Evolutionary conservation across 1,140 invertebrate species (phyloP).

Genomic region (Nebria ingens): DNA sequence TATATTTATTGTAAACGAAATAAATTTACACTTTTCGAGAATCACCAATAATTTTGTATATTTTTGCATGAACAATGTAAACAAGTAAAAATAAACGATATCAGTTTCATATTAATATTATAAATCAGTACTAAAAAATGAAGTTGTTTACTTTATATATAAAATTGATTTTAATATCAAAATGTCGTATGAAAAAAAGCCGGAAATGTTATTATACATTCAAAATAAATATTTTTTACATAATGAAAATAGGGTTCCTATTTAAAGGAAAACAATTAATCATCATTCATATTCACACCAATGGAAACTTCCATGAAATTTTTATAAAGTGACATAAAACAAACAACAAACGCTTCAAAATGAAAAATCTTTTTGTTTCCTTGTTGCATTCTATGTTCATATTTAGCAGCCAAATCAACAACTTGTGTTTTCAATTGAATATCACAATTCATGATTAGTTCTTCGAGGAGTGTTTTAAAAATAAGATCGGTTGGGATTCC

Average conservation of each 20-base stretch:
- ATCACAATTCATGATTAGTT: conserved; percentile 83
- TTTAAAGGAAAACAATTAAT: conserved; percentile 29
- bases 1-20: conserved; percentile 6
- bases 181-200: not conserved
- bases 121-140: too few relatives aligned
- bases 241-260: conserved; percentile 22
- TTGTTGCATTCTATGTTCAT: conserved; percentile 80
- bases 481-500: conserved; percentile 91
- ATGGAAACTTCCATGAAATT: conserved; percentile 58
- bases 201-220: not conserved
- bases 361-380: conserved; percentile 95
- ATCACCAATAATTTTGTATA: not conserved
- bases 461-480: conserved; percentile 78
- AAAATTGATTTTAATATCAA: conserved; percentile 1
- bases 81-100: too few relatives aligned
- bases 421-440: conserved; percentile 78
- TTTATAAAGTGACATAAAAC: conserved; percentile 92
- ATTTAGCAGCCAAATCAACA: conserved; percentile 71
- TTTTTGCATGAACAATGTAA: too few relatives aligned
- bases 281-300: not conserved
- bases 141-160: too few relatives aligned
- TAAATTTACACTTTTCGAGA: too few relatives aligned
- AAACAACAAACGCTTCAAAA: conserved; percentile 91
- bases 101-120: too few relatives aligned
- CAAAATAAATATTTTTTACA: conserved; percentile 7